Evolutionary conservation across 1,140 invertebrate species (phyloP), one percentile per base, ranked within the genome.

Genomic region (Holotrichia oblita): DNA sequence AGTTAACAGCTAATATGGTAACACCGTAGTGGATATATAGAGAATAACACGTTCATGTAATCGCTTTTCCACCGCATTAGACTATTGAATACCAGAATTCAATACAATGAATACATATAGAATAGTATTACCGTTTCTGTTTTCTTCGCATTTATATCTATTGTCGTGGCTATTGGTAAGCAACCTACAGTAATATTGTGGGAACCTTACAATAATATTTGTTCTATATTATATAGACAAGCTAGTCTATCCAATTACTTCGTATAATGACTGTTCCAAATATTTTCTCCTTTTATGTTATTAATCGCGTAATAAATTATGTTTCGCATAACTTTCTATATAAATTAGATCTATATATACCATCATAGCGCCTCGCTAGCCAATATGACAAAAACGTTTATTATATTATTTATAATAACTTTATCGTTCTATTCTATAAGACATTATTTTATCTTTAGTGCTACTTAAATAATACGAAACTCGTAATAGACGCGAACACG

Each of bases 171-270:
- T 0, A 7, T 14, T 55, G n/a, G 48, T 55, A 17, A 17, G n/a
- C 48, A 55, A 17, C 0, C n/a, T 55, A 55, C 0, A 55, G 6
- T 17, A 55, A 17, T 48, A 48, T 55, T 55, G 14, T 17, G 48
- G 17, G 48, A 55, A 55, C 48, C 48, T 55, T 55, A 55, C 48
- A 14, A 55, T 48, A 48, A 48, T 55, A 55, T 55, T 55, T 55
- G 48, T 55, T 55, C 48, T 55, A 17, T 55, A 55, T 55, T 55
- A 55, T 55, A 17, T 3, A 55, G 48, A 55, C 48, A 55, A 55
- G 17, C 48, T 55, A 55, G 14, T 55, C 14, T 55, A 55, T 55
- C 48, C 48, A 55, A 55, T 55, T 55, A 55, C 48, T 55, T 55
- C 48, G n/a, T 55, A 55, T 55, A 55, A 55, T 55, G 48, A 55